A percentile compares a stretch with the other conserved stretches of the same genome.
These are phyloP conservation scores for Sminthurinus aureus DNA, from an alignment of 2,888 invertebrate genomes.

Conservation along the genomic window DNA sequence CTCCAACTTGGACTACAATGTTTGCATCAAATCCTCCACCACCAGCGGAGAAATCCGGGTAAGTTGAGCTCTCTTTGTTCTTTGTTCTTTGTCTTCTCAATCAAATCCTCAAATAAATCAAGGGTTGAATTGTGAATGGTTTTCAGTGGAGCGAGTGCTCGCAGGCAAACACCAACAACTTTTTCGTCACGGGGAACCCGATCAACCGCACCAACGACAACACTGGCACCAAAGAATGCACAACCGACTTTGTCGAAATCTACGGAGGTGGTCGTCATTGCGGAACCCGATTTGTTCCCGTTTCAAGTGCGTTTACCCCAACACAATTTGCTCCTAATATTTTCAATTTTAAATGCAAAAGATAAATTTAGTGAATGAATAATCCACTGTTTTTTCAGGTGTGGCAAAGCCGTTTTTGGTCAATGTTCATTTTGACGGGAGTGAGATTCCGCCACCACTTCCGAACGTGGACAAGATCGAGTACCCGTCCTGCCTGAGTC, in stretches of 20 bases:
- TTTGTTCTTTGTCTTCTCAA: not conserved
- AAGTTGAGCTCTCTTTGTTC: not conserved
- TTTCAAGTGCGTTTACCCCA: not conserved
- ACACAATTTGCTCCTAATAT: not conserved
- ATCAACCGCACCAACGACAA: not conserved
- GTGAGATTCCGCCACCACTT: not conserved
- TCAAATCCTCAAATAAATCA: not conserved
- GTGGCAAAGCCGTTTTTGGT: constrained; percentile 1
- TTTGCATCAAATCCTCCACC: constrained; percentile 17
- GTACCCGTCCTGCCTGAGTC: no score
- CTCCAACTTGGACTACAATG: constrained; percentile 10
- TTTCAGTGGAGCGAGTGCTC: not conserved
- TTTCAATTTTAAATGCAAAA: not conserved
- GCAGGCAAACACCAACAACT: not conserved
- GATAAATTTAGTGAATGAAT: not conserved
- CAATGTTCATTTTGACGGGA: not conserved
- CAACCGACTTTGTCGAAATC: not conserved
- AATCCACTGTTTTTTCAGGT: no score
- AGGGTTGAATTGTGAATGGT: not conserved
- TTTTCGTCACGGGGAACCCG: not conserved
- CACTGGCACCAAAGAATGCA: not conserved
- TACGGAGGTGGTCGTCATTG: not conserved
- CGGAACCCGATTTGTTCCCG: not conserved
- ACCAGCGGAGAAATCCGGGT: not conserved
- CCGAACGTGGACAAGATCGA: not conserved